phyloP scores from a whole-genome alignment of 2,888 invertebrate species.

The Xestia c-nigrum region DNA sequence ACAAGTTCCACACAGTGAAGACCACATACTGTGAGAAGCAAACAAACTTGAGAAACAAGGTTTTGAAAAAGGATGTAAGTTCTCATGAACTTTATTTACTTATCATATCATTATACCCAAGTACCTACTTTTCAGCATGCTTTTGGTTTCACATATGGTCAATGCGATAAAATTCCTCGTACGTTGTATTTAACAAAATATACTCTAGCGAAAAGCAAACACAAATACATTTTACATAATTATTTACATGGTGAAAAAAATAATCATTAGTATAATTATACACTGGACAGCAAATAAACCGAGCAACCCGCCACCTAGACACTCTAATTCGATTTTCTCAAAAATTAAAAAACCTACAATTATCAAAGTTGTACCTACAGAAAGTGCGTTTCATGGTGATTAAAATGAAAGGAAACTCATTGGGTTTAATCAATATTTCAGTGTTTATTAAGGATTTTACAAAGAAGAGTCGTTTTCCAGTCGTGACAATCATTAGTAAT shows the following conservation, averaged over 20 bases:
- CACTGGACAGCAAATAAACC: no score
- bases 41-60: constrained; percentile 69
- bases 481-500: no score
- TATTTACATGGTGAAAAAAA: not conserved
- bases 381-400: no score
- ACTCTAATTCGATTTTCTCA: no score
- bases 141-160: not conserved
- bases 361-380: no score
- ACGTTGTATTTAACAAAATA: not conserved
- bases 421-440: no score
- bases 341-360: no score
- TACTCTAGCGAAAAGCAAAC: not conserved
- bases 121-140: not conserved
- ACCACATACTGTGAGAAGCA: constrained; percentile 79
- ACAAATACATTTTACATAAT: not conserved
- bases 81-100: not conserved
- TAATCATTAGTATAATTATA: no score
- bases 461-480: no score
- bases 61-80: constrained; percentile 71
- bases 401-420: no score
- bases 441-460: no score
- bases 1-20: constrained; percentile 74
- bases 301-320: no score
- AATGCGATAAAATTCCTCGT: not conserved
- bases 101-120: not conserved